A percentile compares a stretch with the other conserved stretches of the same genome.
Conservation (phyloP, 2,888 invertebrate species). For the Nomada fabriciana region DNA sequence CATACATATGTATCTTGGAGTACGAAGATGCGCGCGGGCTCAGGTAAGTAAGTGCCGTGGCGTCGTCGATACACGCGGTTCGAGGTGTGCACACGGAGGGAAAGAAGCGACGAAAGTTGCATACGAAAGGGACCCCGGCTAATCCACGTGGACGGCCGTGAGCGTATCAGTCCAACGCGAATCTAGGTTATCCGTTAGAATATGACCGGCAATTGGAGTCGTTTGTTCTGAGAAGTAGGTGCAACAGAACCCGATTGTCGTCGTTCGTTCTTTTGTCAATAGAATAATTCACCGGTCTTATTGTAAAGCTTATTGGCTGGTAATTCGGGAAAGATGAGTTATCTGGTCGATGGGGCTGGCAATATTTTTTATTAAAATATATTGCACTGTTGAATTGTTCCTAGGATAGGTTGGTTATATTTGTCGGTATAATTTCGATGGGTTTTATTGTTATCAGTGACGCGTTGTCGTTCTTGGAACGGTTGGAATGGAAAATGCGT, state of each 20-base stretch:
- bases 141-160: conserved; percentile 70
- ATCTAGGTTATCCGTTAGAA: conserved; percentile 83
- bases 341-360: too few relatives aligned
- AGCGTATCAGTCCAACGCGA: conserved; percentile 73
- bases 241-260: background rate
- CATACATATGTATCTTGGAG: conserved; percentile 31
- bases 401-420: too few relatives aligned
- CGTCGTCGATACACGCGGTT: conserved; percentile 58
- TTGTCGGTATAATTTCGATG: too few relatives aligned
- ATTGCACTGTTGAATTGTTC: too few relatives aligned
- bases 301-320: too few relatives aligned
- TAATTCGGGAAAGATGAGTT: too few relatives aligned
- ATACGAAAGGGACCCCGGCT: conserved; percentile 77
- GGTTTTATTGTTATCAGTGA: too few relatives aligned
- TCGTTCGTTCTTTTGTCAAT: background rate
- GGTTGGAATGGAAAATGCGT: too few relatives aligned
- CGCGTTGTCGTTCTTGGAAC: too few relatives aligned
- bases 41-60: background rate
- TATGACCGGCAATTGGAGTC: conserved; percentile 72
- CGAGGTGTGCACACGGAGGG: conserved; percentile 62
- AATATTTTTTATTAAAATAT: too few relatives aligned
- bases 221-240: background rate
- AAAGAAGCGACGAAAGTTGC: conserved; percentile 80
- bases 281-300: too few relatives aligned
- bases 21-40: conserved; percentile 32